Percentiles rank a stretch among this genome's conserved stretches.
Evolutionary conservation across 2,888 invertebrate genomes (phyloP).

Genomic region (Nephrotoma appendiculata): DNA sequence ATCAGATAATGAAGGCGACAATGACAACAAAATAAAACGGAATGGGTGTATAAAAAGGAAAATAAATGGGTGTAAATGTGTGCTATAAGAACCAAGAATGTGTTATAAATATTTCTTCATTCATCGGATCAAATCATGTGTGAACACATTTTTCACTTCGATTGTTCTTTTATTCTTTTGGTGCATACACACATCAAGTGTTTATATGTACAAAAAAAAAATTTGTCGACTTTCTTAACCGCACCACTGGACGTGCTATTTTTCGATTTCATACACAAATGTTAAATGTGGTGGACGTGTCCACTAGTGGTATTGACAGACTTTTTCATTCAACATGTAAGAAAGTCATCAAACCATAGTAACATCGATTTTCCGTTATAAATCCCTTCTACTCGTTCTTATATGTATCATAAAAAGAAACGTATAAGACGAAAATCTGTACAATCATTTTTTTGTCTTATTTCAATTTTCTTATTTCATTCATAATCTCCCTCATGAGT

Average conservation of each 20-base stretch:
- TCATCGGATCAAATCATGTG: not conserved
- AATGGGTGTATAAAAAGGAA: not conserved
- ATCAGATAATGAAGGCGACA: not conserved
- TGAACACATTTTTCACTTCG: not conserved
- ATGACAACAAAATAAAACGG: not conserved
- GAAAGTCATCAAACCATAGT: not conserved
- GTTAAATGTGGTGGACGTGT: not conserved
- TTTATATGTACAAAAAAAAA: not conserved
- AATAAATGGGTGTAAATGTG: not conserved
- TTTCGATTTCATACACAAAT: not conserved
- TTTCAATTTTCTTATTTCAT: not conserved
- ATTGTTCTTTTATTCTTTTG: not conserved
- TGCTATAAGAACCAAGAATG: not conserved
- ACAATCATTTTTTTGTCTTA: not conserved
- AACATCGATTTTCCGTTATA: not conserved
- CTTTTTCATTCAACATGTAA: not conserved
- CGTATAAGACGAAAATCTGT: not conserved
- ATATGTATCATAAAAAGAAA: not conserved
- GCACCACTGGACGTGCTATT: not conserved
- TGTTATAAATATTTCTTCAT: not conserved
- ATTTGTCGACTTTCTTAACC: not conserved
- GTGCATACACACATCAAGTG: not conserved
- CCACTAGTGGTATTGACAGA: not conserved
- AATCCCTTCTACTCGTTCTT: not conserved
- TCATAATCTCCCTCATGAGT: not conserved